These are phyloP conservation scores for Hestina assimilis DNA, from an alignment of 1,140 invertebrate species.

Conservation along the genomic window DNA sequence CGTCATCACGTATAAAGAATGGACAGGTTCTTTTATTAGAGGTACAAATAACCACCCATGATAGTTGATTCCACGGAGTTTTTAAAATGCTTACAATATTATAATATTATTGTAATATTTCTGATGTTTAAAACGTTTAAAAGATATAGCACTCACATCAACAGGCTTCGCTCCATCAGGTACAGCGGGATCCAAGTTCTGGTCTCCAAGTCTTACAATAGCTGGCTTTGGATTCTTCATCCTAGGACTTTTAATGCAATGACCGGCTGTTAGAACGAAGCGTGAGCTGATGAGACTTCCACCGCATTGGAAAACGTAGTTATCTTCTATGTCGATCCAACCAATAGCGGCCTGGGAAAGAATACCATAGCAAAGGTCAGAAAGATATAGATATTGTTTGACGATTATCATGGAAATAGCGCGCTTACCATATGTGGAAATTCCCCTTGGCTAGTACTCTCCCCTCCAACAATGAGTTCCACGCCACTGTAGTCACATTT, in stretches of 20 bases:
- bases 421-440: constrained; percentile 66
- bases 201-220: constrained; percentile 62
- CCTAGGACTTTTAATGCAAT: constrained; percentile 40
- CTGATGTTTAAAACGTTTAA: no score
- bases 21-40: no score
- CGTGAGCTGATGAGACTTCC: constrained; percentile 56
- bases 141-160: constrained; percentile 42
- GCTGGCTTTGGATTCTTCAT: constrained; percentile 33
- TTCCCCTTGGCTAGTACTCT: constrained; percentile 51
- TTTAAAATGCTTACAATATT: no score
- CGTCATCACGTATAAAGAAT: no score
- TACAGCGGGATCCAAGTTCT: constrained; percentile 52
- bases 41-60: no score
- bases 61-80: no score
- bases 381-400: neutral
- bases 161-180: constrained; percentile 53
- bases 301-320: constrained; percentile 53
- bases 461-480: constrained; percentile 60
- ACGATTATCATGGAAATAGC: neutral
- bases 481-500: constrained; percentile 60
- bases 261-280: constrained; percentile 55
- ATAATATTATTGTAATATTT: no score
- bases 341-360: constrained; percentile 59
- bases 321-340: constrained; percentile 41
- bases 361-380: neutral